Conservation (phyloP, 1,140 invertebrate genomes). For the Drosophila hydei region DNA sequence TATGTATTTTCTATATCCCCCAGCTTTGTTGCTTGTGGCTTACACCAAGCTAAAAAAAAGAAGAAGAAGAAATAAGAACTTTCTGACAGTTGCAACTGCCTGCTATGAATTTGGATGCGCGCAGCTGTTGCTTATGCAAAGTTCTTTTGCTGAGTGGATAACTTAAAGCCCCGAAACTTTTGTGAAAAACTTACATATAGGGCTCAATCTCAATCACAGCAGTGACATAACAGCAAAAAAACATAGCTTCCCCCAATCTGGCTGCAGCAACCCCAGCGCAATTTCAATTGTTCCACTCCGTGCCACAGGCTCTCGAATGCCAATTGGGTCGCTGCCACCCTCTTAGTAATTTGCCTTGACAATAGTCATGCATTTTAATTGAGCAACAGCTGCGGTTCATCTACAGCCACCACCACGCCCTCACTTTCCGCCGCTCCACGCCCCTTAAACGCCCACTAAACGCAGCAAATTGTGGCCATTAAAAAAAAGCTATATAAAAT, state of each 20-base stretch:
- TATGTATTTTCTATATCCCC: background rate
- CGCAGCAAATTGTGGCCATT: constrained; percentile 77
- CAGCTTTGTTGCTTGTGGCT: background rate
- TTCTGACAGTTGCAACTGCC: constrained; percentile 60
- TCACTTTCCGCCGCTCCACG: background rate
- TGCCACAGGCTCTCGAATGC: background rate
- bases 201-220: constrained; percentile 67
- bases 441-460: constrained; percentile 49
- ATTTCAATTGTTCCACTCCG: constrained; percentile 66
- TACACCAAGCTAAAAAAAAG: constrained; percentile 25
- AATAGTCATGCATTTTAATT: constrained; percentile 82
- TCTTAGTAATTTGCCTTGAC: constrained; percentile 69
- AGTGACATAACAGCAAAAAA: constrained; percentile 10
- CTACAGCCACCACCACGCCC: constrained; percentile 2
- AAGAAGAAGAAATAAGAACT: constrained; percentile 24
- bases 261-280: constrained; percentile 31
- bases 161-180: constrained; percentile 64
- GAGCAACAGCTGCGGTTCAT: constrained; percentile 78
- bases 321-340: constrained; percentile 33
- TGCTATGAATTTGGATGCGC: constrained; percentile 54
- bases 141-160: constrained; percentile 67
- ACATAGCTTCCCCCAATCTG: background rate
- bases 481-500: constrained; percentile 75
- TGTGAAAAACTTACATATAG: constrained; percentile 55
- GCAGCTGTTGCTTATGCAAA: constrained; percentile 68